Evolutionary conservation across 2,888 invertebrate species (phyloP).

Genomic region (Erebia ligea): DNA sequence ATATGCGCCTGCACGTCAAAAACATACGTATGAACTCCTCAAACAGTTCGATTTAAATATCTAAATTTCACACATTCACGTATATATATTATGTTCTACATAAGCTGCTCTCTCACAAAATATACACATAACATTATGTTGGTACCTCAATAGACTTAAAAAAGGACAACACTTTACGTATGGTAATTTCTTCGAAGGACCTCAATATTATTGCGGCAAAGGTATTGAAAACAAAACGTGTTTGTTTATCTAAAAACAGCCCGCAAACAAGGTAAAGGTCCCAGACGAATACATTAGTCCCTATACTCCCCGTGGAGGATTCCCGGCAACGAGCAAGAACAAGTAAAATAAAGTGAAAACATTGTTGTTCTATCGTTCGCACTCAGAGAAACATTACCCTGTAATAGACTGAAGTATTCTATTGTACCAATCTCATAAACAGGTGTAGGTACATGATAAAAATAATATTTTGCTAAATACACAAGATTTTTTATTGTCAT

Average conservation of each 20-base stretch:
- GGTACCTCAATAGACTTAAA: not conserved
- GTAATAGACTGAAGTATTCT: not conserved
- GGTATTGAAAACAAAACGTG: conserved; percentile 25
- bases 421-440: not conserved
- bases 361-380: conserved; percentile 54
- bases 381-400: conserved; percentile 2
- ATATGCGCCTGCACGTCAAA: too few relatives aligned
- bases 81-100: not conserved
- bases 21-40: too few relatives aligned
- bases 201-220: conserved; percentile 6
- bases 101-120: not conserved
- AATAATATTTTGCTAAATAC: not conserved
- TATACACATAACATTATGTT: not conserved
- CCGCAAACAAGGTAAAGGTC: conserved; percentile 23
- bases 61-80: not conserved
- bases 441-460: not conserved
- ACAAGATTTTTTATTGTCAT: too few relatives aligned
- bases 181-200: conserved; percentile 17
- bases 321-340: conserved; percentile 71
- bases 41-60: too few relatives aligned
- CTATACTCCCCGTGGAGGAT: conserved; percentile 34
- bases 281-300: conserved; percentile 28
- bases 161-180: conserved; percentile 18
- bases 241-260: conserved; percentile 19
- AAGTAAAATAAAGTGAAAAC: conserved; percentile 76